These are phyloP conservation scores for Brachyopa scutellaris DNA, from an alignment of 2,888 invertebrate species.

Conservation along the genomic window DNA sequence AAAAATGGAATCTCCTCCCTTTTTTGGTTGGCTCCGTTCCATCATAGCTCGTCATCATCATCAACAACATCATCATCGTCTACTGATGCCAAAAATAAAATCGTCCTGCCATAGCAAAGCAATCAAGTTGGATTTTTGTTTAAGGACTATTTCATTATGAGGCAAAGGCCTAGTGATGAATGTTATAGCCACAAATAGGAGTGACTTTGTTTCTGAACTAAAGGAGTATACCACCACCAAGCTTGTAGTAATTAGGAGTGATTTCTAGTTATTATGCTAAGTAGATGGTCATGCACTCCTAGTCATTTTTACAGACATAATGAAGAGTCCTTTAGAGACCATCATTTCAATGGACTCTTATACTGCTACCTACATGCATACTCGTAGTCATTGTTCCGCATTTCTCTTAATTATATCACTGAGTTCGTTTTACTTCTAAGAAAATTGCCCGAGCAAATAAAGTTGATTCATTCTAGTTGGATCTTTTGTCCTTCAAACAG, in stretches of 20 bases:
- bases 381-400: conserved; percentile 9
- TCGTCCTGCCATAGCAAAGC: neutral
- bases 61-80: neutral
- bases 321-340: neutral
- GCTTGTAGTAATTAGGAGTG: conserved; percentile 18
- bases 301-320: conserved; percentile 9
- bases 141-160: neutral
- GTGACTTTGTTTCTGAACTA: neutral
- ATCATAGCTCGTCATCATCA: neutral
- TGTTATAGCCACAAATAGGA: neutral
- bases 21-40: neutral
- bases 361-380: too few relatives aligned
- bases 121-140: neutral
- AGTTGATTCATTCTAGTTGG: conserved; percentile 31
- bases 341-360: conserved; percentile 3
- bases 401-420: conserved; percentile 41
- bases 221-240: too few relatives aligned
- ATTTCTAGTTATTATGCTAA: conserved; percentile 30
- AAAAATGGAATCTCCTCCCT: neutral
- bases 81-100: neutral
- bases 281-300: conserved; percentile 25
- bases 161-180: neutral
- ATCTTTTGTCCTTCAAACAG: conserved; percentile 4
- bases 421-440: conserved; percentile 6
- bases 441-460: conserved; percentile 15